Percentiles rank a stretch among this genome's conserved stretches.
Conservation (phyloP, 2,797 vertebrate species). For the Buceros bicornis region DNA sequence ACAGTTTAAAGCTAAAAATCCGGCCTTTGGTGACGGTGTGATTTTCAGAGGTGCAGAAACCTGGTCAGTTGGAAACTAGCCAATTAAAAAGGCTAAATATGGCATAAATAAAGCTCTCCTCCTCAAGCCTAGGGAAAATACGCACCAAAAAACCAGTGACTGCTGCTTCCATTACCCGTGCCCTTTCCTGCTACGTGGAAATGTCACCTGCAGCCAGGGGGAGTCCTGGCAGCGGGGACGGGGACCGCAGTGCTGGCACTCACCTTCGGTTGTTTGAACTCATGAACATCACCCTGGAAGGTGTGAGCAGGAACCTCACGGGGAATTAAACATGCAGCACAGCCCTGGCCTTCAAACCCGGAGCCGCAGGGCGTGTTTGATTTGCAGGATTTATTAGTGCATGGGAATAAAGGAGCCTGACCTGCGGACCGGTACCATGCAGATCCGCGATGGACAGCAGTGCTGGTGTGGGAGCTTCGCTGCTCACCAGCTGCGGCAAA, state of each 20-base stretch:
- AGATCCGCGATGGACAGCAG: fast-evolving
- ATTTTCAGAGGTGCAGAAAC: neutral
- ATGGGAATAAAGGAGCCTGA: neutral
- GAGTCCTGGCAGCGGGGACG: neutral
- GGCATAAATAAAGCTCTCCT: neutral
- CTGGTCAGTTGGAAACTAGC: neutral
- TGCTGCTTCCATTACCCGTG: neutral
- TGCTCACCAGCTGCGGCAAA: neutral
- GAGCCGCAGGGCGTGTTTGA: neutral
- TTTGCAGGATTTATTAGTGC: neutral
- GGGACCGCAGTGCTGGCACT: fast-evolving
- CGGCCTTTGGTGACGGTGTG: neutral
- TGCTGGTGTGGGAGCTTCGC: neutral
- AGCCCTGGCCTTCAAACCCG: neutral
- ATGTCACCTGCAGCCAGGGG: neutral
- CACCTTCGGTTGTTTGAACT: neutral
- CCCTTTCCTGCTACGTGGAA: neutral
- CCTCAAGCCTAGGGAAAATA: neutral
- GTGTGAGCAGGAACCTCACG: neutral
- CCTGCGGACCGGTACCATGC: fast-evolving
- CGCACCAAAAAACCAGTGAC: neutral
- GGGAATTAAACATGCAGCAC: neutral
- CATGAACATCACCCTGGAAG: neutral
- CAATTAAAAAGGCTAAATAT: neutral
- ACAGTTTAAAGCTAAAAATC: neutral